A percentile compares a stretch with the other conserved stretches of the same genome.
Conservation (phyloP, 2,113 vertebrate species). For the Montifringilla adamsi region DNA sequence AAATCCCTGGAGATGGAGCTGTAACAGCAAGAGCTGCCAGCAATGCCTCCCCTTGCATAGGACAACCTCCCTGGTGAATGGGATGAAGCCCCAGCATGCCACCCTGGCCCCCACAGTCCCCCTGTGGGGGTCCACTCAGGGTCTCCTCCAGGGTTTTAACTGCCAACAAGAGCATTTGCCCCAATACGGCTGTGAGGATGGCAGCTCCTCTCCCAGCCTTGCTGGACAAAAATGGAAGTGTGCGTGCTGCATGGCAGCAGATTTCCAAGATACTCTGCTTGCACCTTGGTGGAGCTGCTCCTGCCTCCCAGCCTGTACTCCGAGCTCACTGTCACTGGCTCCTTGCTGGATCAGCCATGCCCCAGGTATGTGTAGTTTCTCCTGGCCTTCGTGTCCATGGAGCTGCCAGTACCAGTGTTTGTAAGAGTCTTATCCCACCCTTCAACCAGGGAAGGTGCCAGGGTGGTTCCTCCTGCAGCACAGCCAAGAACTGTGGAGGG, state of each 20-base stretch:
- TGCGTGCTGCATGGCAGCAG: accelerated
- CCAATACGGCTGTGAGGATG: accelerated
- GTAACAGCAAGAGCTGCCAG: neutral
- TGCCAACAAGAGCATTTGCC: neutral
- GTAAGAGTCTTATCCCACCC: neutral
- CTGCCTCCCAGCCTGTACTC: neutral
- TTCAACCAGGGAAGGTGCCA: neutral
- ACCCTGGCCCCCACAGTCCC: neutral
- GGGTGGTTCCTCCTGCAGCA: neutral
- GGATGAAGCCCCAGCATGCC: accelerated
- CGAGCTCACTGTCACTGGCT: neutral
- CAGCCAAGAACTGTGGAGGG: neutral
- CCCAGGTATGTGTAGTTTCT: accelerated
- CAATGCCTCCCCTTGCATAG: accelerated
- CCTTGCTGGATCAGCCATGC: neutral
- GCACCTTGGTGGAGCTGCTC: accelerated
- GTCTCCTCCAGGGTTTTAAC: neutral
- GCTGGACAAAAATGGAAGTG: neutral
- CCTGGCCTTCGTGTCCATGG: neutral
- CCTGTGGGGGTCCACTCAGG: neutral
- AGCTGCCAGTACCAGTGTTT: neutral
- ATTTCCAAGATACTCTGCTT: neutral
- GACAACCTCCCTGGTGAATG: accelerated
- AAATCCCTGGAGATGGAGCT: neutral
- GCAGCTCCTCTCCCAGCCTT: neutral